Percentiles rank a stretch among this genome's conserved stretches.
Evolutionary conservation across 2,113 vertebrate species (phyloP).

Genomic region (Porphyrio hochstetteri): DNA sequence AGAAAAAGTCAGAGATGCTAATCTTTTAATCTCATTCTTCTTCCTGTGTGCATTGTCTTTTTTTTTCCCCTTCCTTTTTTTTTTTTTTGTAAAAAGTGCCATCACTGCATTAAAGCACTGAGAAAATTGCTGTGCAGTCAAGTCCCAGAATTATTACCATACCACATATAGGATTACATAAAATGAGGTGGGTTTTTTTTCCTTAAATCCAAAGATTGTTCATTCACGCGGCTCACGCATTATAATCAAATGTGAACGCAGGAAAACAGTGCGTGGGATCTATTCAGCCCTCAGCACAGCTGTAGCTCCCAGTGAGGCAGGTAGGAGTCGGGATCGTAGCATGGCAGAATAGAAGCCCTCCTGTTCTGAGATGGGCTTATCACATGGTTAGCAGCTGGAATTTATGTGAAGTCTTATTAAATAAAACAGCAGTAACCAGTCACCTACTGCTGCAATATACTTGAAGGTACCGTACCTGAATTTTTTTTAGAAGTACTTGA

Average conservation of each 20-base stretch:
- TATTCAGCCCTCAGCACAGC: background rate
- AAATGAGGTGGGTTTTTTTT: constrained; percentile 1
- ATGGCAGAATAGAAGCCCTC: constrained; percentile 49
- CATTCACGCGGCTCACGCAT: background rate
- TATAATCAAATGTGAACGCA: background rate
- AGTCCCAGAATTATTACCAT: background rate
- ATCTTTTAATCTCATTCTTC: background rate
- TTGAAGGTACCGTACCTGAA: constrained; percentile 69
- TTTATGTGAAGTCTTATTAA: constrained; percentile 76
- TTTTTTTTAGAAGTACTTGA: constrained; percentile 61
- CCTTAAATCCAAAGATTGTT: constrained; percentile 11
- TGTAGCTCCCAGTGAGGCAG: constrained; percentile 19
- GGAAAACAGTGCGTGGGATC: background rate
- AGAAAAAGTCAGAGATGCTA: background rate
- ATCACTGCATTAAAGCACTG: background rate
- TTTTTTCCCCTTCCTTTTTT: too few relatives aligned
- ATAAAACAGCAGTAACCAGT: constrained; percentile 77
- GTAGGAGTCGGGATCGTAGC: background rate
- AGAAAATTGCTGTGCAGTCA: background rate
- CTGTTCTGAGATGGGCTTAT: constrained; percentile 69
- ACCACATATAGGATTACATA: background rate
- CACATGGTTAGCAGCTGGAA: constrained; percentile 76
- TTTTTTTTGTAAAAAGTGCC: background rate
- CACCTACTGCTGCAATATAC: constrained; percentile 68
- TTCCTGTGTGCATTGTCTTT: background rate